phyloP scores from a whole-genome alignment of 2,113 vertebrate species.

The Hucho hucho region DNA sequence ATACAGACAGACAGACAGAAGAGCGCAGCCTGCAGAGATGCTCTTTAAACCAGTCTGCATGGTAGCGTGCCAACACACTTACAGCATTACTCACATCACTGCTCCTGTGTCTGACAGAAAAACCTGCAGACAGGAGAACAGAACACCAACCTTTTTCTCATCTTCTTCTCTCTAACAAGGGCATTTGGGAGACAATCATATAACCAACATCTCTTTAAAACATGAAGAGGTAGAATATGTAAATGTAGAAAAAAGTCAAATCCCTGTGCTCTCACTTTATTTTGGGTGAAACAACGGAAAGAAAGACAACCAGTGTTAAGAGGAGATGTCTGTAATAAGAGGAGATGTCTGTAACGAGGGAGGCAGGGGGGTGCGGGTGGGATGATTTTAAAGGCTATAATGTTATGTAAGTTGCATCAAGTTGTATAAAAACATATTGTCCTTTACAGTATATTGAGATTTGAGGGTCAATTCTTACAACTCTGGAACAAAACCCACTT shows the following conservation, averaged over 20 bases:
- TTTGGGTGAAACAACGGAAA: neutral
- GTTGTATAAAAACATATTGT: conserved; percentile 3
- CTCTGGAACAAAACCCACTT: conserved; percentile 4
- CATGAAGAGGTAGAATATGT: conserved; percentile 26
- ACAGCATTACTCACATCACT: conserved; percentile 66
- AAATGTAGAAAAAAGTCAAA: conserved; percentile 22
- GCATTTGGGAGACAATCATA: conserved; percentile 67
- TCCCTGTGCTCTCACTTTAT: neutral
- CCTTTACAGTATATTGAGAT: neutral
- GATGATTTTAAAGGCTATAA: conserved; percentile 20
- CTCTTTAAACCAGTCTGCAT: neutral
- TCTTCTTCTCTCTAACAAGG: conserved; percentile 58
- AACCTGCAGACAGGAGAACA: conserved; percentile 51
- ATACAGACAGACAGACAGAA: conserved; percentile 21
- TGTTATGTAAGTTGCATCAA: conserved; percentile 20
- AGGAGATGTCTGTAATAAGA: too few relatives aligned
- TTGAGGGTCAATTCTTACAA: neutral
- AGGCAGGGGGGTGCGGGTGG: conserved; percentile 14
- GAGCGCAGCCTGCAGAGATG: conserved; percentile 3
- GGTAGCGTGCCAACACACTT: conserved; percentile 46
- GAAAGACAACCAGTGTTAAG: neutral
- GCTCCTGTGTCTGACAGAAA: conserved; percentile 48
- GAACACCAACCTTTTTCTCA: neutral
- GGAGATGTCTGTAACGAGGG: neutral
- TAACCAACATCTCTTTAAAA: conserved; percentile 45